Evolutionary conservation across 2,113 vertebrate genomes (phyloP), one percentile per base, ranked within the genome.

Genomic region (Pongo abelii): DNA sequence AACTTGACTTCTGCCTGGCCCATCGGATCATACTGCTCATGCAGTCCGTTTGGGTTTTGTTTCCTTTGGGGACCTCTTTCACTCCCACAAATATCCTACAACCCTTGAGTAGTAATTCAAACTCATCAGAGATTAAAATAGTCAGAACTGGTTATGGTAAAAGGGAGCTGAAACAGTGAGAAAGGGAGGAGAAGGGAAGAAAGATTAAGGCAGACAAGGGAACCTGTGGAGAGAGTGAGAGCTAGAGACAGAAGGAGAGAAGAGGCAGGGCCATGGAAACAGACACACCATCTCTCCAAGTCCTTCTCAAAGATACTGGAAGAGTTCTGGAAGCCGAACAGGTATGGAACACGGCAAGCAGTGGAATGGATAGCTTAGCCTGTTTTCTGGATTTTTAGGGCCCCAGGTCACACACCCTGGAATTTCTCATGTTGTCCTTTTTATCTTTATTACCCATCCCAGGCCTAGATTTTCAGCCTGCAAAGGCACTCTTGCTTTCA

Each of bases 331-430:
- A 35, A 72, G 48, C 67, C 8, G 22, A 8, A 20, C 7, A 22
- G 32, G 2, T 12, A 48, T 8, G 57, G 9, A 5, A 4, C 0
- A 5, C 0, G 7, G 38, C 3, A 23, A 27, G 35, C 10, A 50
- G 1, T 4, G 5, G 52, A 23, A 46, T 32, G 23, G 74, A 52
- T 5, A 2, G 3, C 23, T 50, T 4, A 8, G 35, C 22, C 20
- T 32, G 27, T 18, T 12, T 50, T 43, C 48, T 57, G 46, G 40
- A 17, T 7, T 35, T 22, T 14, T 8, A 10, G 23, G 23, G 7
- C 23, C 35, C 8, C 81, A 35, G 38, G 14, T 0, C 40, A 5
- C 48, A 32, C 10, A 5, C 0, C 13, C 43, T 55, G 22, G 12
- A 9, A 32, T 38, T n/a, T 55, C 43, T 8, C 13, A 46, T 43